These are phyloP conservation scores for Eulemur albifrons DNA, from an alignment of 2,797 vertebrate genomes.

Conservation along the genomic window DNA sequence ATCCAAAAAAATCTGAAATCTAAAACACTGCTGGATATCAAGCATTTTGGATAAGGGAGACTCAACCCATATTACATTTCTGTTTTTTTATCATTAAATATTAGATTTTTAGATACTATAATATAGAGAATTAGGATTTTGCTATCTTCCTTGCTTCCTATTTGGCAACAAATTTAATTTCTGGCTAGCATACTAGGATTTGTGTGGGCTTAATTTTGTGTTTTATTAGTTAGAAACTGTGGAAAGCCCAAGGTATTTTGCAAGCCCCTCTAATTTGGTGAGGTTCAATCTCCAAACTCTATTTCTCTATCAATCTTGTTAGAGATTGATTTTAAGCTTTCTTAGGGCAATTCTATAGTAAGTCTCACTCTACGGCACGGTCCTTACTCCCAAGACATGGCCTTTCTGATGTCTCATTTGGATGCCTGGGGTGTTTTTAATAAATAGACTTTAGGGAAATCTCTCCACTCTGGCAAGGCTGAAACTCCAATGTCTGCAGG, in stretches of 20 bases:
- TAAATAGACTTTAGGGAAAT: not conserved
- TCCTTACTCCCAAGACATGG: not conserved
- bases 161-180: not conserved
- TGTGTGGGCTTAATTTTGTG: constrained; percentile 1
- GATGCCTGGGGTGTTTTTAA: not conserved
- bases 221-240: not conserved
- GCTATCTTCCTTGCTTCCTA: not conserved
- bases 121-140: not conserved
- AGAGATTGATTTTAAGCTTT: not conserved
- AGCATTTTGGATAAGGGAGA: not conserved
- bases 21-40: not conserved
- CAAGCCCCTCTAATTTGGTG: not conserved
- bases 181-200: not conserved
- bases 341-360: not conserved
- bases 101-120: not conserved
- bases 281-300: not conserved
- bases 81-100: not conserved
- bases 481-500: not conserved
- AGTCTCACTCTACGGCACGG: not conserved
- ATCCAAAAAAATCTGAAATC: not conserved
- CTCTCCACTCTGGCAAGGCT: not conserved
- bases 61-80: not conserved
- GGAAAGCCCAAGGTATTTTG: not conserved
- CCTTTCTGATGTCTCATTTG: not conserved
- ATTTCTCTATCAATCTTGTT: not conserved